Evolutionary conservation across 1,140 invertebrate species (phyloP).

Genomic region (Littorina saxatilis): DNA sequence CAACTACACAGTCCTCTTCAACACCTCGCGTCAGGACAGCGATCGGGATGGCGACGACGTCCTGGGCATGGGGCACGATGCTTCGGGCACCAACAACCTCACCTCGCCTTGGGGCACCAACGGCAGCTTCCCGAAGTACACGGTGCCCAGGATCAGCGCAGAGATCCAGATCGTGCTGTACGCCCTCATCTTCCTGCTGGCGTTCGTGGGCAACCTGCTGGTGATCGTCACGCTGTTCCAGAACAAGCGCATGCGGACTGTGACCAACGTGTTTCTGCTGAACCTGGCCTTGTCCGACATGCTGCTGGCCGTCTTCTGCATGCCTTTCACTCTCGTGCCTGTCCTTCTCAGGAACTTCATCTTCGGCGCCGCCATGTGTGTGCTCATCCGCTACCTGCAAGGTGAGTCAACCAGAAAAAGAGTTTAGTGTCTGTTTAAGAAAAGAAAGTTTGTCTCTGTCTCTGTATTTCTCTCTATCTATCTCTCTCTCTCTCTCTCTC

Average conservation of each 20-base stretch:
- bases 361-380: conserved; percentile 88
- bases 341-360: conserved; percentile 88
- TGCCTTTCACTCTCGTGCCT: conserved; percentile 91
- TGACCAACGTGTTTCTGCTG: conserved; percentile 92
- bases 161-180: conserved; percentile 82
- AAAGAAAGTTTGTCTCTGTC: not conserved
- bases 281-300: conserved; percentile 86
- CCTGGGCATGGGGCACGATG: not conserved
- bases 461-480: not conserved
- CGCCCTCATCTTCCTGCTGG: conserved; percentile 86
- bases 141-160: conserved; percentile 36
- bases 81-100: not conserved
- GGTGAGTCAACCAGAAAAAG: conserved; percentile 51
- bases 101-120: not conserved
- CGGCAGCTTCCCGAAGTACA: conserved; percentile 21
- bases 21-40: not conserved
- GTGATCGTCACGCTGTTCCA: conserved; percentile 88
- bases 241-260: conserved; percentile 90
- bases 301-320: conserved; percentile 90
- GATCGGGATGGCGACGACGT: not conserved
- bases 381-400: conserved; percentile 88
- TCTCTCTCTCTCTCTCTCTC: not conserved
- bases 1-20: not conserved
- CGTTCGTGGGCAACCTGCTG: conserved; percentile 87
- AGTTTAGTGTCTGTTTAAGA: not conserved